These are phyloP conservation scores for Heteropelma amictum DNA, from an alignment of 2,888 invertebrate species.

Conservation along the genomic window DNA sequence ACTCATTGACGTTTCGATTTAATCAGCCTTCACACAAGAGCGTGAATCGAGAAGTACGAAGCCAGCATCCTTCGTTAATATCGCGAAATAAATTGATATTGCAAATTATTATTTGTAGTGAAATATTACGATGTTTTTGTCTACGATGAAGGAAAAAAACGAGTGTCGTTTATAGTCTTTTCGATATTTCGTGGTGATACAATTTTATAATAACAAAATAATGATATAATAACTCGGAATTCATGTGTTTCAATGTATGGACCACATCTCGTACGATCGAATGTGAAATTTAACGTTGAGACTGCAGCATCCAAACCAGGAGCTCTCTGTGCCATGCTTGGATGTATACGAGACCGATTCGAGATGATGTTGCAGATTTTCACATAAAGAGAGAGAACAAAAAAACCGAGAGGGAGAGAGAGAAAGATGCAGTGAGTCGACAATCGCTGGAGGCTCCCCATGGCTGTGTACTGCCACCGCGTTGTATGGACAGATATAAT, in stretches of 20 bases:
- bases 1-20: not conserved
- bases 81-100: no score
- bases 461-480: constrained; percentile 34
- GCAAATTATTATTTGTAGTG: no score
- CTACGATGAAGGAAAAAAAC: no score
- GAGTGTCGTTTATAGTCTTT: no score
- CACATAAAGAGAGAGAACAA: constrained; percentile 7
- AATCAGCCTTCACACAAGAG: no score
- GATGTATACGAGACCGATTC: constrained; percentile 23
- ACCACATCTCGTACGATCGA: constrained; percentile 46
- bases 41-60: no score
- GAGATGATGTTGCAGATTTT: constrained; percentile 51
- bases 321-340: constrained; percentile 32
- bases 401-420: constrained; percentile 30
- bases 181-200: no score
- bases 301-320: constrained; percentile 39
- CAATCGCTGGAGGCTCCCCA: constrained; percentile 56
- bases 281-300: constrained; percentile 43
- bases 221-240: not conserved
- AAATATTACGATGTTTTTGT: no score
- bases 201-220: no score
- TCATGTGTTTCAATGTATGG: constrained; percentile 41
- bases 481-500: constrained; percentile 31
- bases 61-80: not conserved
- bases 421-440: constrained; percentile 41